Percentiles rank a stretch among this genome's conserved stretches.
phyloP scores from a whole-genome alignment of 92 coral and sea anemone species.

The Nematostella vectensis region DNA sequence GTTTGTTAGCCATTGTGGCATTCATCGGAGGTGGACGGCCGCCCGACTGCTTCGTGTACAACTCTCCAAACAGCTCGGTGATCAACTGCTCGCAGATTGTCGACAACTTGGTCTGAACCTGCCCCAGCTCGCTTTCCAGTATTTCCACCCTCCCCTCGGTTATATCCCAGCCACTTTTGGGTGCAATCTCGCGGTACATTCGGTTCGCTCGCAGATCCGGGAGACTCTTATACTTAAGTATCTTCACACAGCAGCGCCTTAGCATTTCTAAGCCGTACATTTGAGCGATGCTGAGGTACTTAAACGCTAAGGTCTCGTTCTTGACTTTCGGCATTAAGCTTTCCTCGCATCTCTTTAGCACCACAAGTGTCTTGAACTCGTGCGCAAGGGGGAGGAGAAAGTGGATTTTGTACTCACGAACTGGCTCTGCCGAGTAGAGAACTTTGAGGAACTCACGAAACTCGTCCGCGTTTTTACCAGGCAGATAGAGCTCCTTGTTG shows the following conservation, averaged over 20 bases:
- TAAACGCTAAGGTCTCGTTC: constrained; percentile 28
- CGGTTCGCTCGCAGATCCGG: constrained; percentile 21
- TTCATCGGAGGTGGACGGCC: constrained; percentile 38
- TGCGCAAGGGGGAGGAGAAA: constrained; percentile 27
- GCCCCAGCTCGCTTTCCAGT: constrained; percentile 17
- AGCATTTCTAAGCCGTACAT: constrained; percentile 25
- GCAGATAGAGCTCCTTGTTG: constrained; percentile 26
- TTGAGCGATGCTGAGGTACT: constrained; percentile 23
- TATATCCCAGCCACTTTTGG: constrained; percentile 28
- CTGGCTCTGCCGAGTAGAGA: constrained; percentile 26
- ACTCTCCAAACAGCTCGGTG: constrained; percentile 23
- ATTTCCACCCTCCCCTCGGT: constrained; percentile 25
- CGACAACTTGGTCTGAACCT: constrained; percentile 11
- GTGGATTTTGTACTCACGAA: constrained; percentile 34
- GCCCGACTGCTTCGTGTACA: constrained; percentile 24
- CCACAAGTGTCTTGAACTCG: constrained; percentile 23
- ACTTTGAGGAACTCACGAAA: constrained; percentile 27
- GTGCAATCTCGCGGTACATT: constrained; percentile 29
- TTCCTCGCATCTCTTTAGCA: constrained; percentile 28
- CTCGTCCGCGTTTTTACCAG: constrained; percentile 32
- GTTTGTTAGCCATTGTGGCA: constrained; percentile 27
- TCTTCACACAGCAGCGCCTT: constrained; percentile 15
- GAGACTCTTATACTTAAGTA: constrained; percentile 14
- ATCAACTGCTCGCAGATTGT: constrained; percentile 26
- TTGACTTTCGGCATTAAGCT: constrained; percentile 31